Percentiles rank a stretch among this genome's conserved stretches.
These are phyloP conservation scores for Aphidoletes aphidimyza DNA, from an alignment of 2,888 invertebrate species.

Conservation along the genomic window DNA sequence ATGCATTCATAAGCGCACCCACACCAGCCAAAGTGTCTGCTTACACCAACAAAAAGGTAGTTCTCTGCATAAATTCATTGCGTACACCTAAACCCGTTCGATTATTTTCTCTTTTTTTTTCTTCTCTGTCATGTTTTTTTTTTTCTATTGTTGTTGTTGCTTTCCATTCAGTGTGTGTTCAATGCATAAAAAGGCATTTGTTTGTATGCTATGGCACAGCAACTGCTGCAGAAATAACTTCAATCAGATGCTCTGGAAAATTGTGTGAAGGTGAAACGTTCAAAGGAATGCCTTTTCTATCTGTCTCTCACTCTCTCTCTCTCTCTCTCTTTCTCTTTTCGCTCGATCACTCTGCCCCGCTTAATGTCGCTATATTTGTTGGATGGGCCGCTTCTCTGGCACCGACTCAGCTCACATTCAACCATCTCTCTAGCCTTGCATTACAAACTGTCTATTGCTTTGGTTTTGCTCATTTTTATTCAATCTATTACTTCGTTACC, in stretches of 20 bases:
- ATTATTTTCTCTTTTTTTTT: constrained; percentile 10
- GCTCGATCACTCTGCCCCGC: not conserved
- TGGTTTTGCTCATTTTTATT: constrained; percentile 49
- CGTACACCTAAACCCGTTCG: not conserved
- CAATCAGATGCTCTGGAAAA: constrained; percentile 18
- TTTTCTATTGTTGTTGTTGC: not conserved
- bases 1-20: not conserved
- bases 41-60: not conserved
- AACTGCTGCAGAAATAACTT: constrained; percentile 17
- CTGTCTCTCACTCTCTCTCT: not conserved
- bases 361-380: not conserved
- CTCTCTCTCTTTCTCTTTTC: not conserved
- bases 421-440: too few relatives aligned
- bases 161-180: not conserved
- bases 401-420: not conserved
- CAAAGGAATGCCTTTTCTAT: not conserved
- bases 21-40: not conserved
- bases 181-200: constrained; percentile 5
- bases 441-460: not conserved
- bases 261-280: constrained; percentile 31
- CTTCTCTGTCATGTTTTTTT: not conserved
- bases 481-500: constrained; percentile 7
- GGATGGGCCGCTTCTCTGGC: not conserved
- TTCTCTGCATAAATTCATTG: not conserved
- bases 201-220: not conserved